These are phyloP conservation scores for Meleagris gallopavo DNA, from an alignment of 2,113 vertebrate species.

Conservation along the genomic window DNA sequence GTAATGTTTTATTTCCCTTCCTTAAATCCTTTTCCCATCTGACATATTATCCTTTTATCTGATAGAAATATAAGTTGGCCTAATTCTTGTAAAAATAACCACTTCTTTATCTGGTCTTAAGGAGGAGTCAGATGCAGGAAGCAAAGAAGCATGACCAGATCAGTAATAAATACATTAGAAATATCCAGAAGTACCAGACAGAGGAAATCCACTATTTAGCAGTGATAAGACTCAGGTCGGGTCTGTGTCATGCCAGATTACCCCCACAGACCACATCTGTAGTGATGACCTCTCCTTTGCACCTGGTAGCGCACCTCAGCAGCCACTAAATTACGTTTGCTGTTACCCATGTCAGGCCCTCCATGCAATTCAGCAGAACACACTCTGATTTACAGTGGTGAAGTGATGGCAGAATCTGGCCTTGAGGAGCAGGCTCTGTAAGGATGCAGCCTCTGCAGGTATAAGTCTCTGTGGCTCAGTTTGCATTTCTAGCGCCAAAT, in stretches of 20 bases:
- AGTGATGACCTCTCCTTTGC: not conserved
- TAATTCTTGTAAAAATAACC: not conserved
- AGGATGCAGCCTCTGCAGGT: not conserved
- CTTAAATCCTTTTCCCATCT: not conserved
- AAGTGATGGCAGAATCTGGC: not conserved
- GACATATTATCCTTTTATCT: not conserved
- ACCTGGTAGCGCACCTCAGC: not conserved
- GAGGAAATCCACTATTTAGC: not conserved
- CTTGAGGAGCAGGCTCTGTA: not conserved
- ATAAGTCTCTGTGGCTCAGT: not conserved
- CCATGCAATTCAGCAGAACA: not conserved
- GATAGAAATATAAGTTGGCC: not conserved
- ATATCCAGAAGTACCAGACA: not conserved
- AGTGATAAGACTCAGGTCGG: not conserved
- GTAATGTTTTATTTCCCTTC: not conserved
- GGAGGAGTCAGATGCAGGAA: not conserved
- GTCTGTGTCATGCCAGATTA: not conserved
- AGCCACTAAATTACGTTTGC: not conserved
- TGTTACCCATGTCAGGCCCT: not conserved
- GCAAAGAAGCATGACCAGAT: not conserved
- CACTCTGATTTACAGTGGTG: not conserved
- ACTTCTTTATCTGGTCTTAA: not conserved
- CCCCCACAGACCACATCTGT: not conserved
- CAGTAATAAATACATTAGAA: not conserved
- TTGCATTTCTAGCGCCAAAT: conserved; percentile 40